Percentiles rank a stretch among this genome's conserved stretches.
Conservation (phyloP, 2,888 invertebrate species). For the Pardosa pseudoannulata region DNA sequence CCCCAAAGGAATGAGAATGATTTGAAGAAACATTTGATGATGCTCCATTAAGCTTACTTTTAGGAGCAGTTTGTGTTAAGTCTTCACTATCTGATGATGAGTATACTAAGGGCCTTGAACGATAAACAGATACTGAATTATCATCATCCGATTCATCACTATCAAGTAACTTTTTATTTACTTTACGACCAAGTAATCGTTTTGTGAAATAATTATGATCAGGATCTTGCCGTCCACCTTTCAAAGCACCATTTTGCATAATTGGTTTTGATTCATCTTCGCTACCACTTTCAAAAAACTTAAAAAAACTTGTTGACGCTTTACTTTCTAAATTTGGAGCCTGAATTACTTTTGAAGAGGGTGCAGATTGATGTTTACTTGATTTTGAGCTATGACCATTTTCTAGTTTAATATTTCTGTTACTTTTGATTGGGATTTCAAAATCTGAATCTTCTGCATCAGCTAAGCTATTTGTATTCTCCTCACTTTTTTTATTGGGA, state of each 20-base stretch:
- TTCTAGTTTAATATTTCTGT: not conserved
- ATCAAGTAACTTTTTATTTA: conserved; percentile 27
- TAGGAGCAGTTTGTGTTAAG: not conserved
- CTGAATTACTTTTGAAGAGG: not conserved
- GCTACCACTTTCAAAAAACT: conserved; percentile 50
- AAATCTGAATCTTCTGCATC: conserved; percentile 32
- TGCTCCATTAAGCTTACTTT: not conserved
- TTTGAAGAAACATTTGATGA: conserved; percentile 9
- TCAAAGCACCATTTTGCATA: conserved; percentile 49
- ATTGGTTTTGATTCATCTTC: conserved; percentile 47
- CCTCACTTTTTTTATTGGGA: conserved; percentile 50
- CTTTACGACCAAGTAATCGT: conserved; percentile 32
- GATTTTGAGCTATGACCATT: not conserved
- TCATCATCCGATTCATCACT: conserved; percentile 51
- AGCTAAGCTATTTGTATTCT: conserved; percentile 23
- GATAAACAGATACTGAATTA: conserved; percentile 12
- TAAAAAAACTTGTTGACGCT: conserved; percentile 4
- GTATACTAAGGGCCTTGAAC: conserved; percentile 25
- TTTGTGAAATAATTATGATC: not conserved
- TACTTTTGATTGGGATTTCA: not conserved
- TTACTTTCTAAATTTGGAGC: not conserved
- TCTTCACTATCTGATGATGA: conserved; percentile 64
- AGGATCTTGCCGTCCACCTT: conserved; percentile 50
- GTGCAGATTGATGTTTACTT: not conserved
- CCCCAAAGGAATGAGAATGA: conserved; percentile 6